phyloP scores from a whole-genome alignment of 2,888 invertebrate species.

The Dryococelus australis region DNA sequence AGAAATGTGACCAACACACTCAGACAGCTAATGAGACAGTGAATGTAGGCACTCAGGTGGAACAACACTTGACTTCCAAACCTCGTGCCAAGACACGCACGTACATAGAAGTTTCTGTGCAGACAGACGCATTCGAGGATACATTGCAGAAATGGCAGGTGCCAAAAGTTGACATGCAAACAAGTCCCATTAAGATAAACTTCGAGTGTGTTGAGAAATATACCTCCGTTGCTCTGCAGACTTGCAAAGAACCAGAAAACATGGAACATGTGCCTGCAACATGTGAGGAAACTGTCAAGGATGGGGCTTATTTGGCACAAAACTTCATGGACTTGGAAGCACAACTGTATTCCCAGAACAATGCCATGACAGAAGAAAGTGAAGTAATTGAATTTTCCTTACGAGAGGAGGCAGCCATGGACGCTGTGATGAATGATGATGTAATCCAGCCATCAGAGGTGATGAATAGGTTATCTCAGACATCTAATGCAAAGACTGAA shows the following conservation, averaged over 20 bases:
- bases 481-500: neutral
- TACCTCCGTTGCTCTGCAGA: neutral
- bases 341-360: neutral
- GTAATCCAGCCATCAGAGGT: neutral
- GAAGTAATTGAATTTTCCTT: neutral
- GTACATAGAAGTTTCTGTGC: neutral
- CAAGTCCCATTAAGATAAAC: neutral
- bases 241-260: neutral
- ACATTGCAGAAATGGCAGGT: neutral
- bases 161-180: neutral
- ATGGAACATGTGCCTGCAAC: neutral
- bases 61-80: neutral
- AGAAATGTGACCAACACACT: neutral
- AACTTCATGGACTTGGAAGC: neutral
- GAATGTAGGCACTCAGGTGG: neutral
- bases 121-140: neutral
- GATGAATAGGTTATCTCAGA: neutral
- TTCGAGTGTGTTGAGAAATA: neutral
- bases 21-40: neutral
- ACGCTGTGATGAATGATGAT: neutral
- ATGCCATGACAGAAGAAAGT: neutral
- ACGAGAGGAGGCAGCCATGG: neutral
- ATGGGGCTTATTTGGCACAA: neutral
- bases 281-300: neutral
- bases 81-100: neutral